Base-by-base conservation (phyloP, 2,113 vertebrate genomes). In the Parotia lawesii region DNA sequence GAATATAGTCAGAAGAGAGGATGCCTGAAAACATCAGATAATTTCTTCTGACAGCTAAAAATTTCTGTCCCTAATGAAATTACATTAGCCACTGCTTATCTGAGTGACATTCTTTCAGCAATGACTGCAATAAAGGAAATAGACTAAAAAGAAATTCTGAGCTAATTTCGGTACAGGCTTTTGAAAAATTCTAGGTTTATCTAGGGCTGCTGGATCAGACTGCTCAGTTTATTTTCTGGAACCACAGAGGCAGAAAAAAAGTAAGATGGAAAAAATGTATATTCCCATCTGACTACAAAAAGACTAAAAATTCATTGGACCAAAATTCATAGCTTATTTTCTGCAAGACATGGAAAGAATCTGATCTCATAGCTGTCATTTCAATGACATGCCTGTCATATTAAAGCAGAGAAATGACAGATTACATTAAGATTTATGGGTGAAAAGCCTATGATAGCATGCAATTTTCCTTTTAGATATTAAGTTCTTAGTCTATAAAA, bases 261-360 rank as follows among this genome's bases (percentile, higher is more conserved):
- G 14, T 31, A 54, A 64, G 27, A 72, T n/a, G 18, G 17, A 71
- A 81, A 85, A 62, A 64, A 29, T 20, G 8, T 19, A 33, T 19
- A 65, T 48, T 37, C 11, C 16, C 15, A 38, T 75, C 21, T 75
- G 74, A 85, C 70, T 71, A 58, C 6, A 69, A 33, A 60, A 90
- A 86, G 28, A 56, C 40, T 47, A 65, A 82, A 70, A 71, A 85
- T 51, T 82, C 11, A 65, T 60, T 44, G 31, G 38, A 87, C 24
- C 27, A 69, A 85, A 94, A 92, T 85, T 90, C 67, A 79, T 17
- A 72, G 44, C 24, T 90, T 53, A 72, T 88, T 66, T 94, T 92
- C 75, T 76, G 53, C 71, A 75, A 90, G 82, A 53, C 5, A 1
- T 47, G 17, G 19, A 87, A 38, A 79, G 23, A 90, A 73, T 44